A percentile compares a stretch with the other conserved stretches of the same genome.
Conservation (phyloP, 2,113 vertebrate species). For the Melierax canorus region DNA sequence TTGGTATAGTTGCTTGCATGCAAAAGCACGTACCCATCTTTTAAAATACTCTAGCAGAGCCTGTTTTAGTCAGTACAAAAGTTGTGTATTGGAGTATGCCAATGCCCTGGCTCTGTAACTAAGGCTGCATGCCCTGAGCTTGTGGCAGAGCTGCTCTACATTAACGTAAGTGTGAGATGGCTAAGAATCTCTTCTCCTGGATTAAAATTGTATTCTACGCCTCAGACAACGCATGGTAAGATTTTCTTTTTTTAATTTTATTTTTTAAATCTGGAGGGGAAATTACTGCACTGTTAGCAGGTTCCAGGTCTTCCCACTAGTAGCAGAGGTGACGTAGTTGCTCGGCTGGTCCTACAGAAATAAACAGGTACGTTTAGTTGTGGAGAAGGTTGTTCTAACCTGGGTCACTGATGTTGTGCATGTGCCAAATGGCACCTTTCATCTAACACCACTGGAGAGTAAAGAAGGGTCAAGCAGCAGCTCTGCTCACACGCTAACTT, state of each 20-base stretch:
- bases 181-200: background rate
- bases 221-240: background rate
- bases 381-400: background rate
- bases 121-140: background rate
- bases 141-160: background rate
- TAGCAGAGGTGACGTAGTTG: background rate
- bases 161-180: background rate
- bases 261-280: background rate
- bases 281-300: background rate
- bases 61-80: background rate
- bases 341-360: background rate
- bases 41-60: background rate
- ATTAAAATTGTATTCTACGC: background rate
- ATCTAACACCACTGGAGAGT: background rate
- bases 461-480: background rate
- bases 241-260: background rate
- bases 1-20: background rate
- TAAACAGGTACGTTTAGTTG: background rate
- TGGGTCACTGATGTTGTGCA: background rate
- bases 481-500: background rate
- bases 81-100: background rate
- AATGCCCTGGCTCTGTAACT: background rate
- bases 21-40: accelerated
- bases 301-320: background rate
- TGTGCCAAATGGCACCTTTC: background rate